Base-by-base conservation (phyloP, 2,113 vertebrate genomes). In the Solenodon paradoxus region DNA sequence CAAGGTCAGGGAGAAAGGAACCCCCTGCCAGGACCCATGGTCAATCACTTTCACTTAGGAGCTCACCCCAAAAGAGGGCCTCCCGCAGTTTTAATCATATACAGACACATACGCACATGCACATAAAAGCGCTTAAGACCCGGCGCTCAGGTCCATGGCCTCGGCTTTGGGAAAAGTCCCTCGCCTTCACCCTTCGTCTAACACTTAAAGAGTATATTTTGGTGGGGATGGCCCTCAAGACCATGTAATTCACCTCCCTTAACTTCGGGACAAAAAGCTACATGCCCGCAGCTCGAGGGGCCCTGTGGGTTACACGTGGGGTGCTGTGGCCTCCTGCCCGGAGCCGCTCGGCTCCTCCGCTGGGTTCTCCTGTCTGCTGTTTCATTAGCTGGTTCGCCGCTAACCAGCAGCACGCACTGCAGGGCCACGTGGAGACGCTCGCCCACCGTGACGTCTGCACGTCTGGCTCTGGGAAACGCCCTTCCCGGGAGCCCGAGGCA, bases 331-430 rank as follows among this genome's bases (percentile, higher is more conserved):
- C 55, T 3, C 47, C 28, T 42, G 71, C 53, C 63, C n/a, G 32
- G 64, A 22, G 32, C 40, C 28, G 1, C 17, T 16, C 0, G 0
- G 9, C 11, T 2, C 68, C 42, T 2, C 0, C 35, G 42, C 42
- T 12, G 6, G 20, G 32, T 7, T n/a, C n/a, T n/a, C 57, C 79
- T 10, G 32, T 32, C 19, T 1, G 63, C 45, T 12, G 1, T n/a
- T 51, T 19, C 2, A 10, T 24, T 15, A 24, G 28, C 4, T 2
- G 7, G 7, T 32, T 78, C 83, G 79, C 72, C 22, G 30, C 30
- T 6, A 1, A 3, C 35, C 45, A 74, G 75, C 5, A 9, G 16
- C n/a, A 77, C 9, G 26, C 26, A 11, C 4, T 24, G 24, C 45
- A 38, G 61, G 55, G 49, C n/a, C 55, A 79, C 69, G 12, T 8